Base-by-base conservation (phyloP, 1,140 invertebrate genomes). In the Conus betulinus region DNA sequence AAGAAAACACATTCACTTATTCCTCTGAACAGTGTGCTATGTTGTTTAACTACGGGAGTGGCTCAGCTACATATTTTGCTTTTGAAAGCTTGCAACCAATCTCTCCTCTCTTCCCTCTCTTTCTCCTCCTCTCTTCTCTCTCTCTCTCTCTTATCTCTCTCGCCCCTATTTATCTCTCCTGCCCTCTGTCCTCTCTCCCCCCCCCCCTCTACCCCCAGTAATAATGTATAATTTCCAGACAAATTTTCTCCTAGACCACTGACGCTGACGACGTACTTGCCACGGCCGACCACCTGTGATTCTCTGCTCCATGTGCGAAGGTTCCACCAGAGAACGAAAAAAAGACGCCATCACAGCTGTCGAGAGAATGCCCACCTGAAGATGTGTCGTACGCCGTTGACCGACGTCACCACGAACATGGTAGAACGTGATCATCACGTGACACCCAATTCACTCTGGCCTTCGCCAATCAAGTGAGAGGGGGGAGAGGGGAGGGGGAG, bases 301-400 rank as follows among this genome's bases (percentile, higher is more conserved):
- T 25, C 51, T 52, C 57, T 86, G 85, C 39, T 67, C 76, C 85
- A 86, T 76, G 67, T 86, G 85, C 71, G 85, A 86, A 20, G 85
- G 76, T 3, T n/a, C n/a, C n/a, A n/a, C n/a, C n/a, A n/a, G 85
- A 23, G 25, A 51, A 76, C 63, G 17, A n/a, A n/a, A n/a, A 17
- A 25, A 86, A 39, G 17, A 53, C 60, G 85, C 85, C 20, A 25
- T 10, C 85, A 86, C 51, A 67, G 15, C 27, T 86, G 85, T 55
- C 57, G n/a, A n/a, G 52, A 76, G 53, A 86, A n/a, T 86, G 85
- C n/a, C 52, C 71, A 23, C 11, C 10, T 74, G 63, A 57, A 60
- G 17, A 52, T 86, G 85, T 86, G 85, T 25, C 71, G 63, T 1
- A n/a, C n/a, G n/a, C 3, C 27, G 20, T 86, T n/a, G n/a, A 67